Evolutionary conservation across 92 coral and sea anemone genomes (phyloP), one percentile per base, ranked within the genome.

Genomic region (Ricordea florida): DNA sequence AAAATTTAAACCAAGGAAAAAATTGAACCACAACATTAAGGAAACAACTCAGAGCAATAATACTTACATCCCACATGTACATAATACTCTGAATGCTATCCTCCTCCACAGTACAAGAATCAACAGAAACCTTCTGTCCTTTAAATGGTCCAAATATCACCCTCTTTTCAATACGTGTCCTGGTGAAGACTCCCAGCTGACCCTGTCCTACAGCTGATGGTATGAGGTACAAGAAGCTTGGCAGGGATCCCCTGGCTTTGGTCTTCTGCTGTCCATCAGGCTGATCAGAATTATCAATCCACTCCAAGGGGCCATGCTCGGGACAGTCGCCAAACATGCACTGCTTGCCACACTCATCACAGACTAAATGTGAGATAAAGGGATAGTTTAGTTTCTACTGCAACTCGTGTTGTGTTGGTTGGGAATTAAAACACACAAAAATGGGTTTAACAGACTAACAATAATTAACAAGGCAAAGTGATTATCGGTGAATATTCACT

Each of bases 121-220:
- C 22, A 10, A 23, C 24, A 33, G 70, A 58, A 16, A 73, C n/a
- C 25, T 22, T 47, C 45, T 33, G 47, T 22, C 80, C 80, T 25
- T 32, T 47, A 5, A 44, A 73, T 33, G 80, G 80, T 73, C 80
- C 80, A 73, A 73, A 73, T 35, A 73, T 59, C 20, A 60, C 70
- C 27, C 69, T 44, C 44, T 60, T 73, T 16, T 31, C 70, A 58
- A 73, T 73, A 34, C 37, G 34, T 32, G 20, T 32, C 49, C 45
- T 59, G 18, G 80, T 31, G 59, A 73, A 73, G 25, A 73, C 80
- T 45, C 80, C 80, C 60, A 59, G 15, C 14, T 60, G 69, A n/a
- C 59, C 69, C 10, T 57, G 78, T 13, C 52, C 30, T 27, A 40
- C 66, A 5, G 30, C 56, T 18, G 78, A 72, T 21, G 67, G 78